Base-by-base conservation (phyloP, 2,797 vertebrate genomes). In the Labroides dimidiatus region DNA sequence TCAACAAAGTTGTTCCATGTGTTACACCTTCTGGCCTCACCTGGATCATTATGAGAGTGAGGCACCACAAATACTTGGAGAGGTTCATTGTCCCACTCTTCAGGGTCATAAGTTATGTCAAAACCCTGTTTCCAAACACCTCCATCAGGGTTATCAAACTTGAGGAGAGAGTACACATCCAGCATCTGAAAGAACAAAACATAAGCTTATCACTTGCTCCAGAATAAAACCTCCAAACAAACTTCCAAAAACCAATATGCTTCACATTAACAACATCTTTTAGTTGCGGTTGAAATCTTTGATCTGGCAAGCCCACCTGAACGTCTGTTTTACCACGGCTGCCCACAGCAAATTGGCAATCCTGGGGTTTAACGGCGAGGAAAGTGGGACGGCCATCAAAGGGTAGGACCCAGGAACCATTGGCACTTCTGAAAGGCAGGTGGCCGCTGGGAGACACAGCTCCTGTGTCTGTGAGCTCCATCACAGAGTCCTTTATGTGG, bases 71-170 rank as follows among this genome's bases (percentile, higher is more conserved):
- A 99, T 72, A 99, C 97, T 87, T 98, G 97, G 44, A 99, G 89
- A 0, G 94, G 95, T 58, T 98, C 96, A 0, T 74, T 9, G 20
- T 98, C 95, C 98, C 98, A 99, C 84, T 99, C 97, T 0, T 86
- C 90, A 0, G 95, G 91, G 11, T 97, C 94, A 0, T 97, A 99
- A n/a, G 96, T 95, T 77, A 99, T 98, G 54, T 99, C 98, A 0
- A 99, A 99, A 69, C 98, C 98, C 84, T 99, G 98, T 83, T 97
- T 98, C 98, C 98, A 99, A 23, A 97, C 98, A 0, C 98, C 98
- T 0, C 98, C 98, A 0, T 99, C 98, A 72, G 96, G 91, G 48
- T 99, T 99, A 92, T 99, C 97, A 59, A 97, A 99, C 0, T 95
- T 96, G 79, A 99, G 89, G 69, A 96, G 84, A 21, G 96, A 96